Percentiles rank a stretch among this genome's conserved stretches.
Conservation (phyloP, 2,797 vertebrate genomes). For the Heliangelus exortis region DNA sequence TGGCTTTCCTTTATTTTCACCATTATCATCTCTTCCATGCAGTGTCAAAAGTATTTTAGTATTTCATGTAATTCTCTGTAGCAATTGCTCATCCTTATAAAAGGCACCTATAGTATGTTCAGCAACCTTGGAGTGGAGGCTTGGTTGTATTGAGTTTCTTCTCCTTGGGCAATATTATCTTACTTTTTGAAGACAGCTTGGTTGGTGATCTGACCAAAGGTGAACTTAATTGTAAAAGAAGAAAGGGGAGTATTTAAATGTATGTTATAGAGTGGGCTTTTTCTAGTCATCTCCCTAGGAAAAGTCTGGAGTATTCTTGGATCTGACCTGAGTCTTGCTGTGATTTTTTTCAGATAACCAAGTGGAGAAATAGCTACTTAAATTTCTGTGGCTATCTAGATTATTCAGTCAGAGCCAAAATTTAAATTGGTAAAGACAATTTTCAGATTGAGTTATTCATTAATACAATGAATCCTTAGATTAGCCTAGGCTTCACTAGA, state of each 20-base stretch:
- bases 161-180: constrained; percentile 30
- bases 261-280: not conserved
- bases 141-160: constrained; percentile 48
- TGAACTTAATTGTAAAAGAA: not conserved
- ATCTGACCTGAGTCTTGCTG: not conserved
- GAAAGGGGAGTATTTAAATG: not conserved
- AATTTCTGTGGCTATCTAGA: not conserved
- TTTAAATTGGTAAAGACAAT: not conserved
- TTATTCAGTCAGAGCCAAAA: not conserved
- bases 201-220: not conserved
- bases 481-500: not conserved
- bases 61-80: not conserved
- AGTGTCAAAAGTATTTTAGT: not conserved
- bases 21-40: not conserved
- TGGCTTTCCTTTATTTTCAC: not conserved
- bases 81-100: not conserved
- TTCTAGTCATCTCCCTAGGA: constrained; percentile 15
- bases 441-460: not conserved
- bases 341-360: not conserved
- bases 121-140: not conserved
- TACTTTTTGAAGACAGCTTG: constrained; percentile 9
- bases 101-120: not conserved
- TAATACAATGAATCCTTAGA: not conserved
- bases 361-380: not conserved
- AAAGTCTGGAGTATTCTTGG: not conserved